phyloP scores from a whole-genome alignment of 64 coral and sea anemone genomes.

The Montipora efflorescens region DNA sequence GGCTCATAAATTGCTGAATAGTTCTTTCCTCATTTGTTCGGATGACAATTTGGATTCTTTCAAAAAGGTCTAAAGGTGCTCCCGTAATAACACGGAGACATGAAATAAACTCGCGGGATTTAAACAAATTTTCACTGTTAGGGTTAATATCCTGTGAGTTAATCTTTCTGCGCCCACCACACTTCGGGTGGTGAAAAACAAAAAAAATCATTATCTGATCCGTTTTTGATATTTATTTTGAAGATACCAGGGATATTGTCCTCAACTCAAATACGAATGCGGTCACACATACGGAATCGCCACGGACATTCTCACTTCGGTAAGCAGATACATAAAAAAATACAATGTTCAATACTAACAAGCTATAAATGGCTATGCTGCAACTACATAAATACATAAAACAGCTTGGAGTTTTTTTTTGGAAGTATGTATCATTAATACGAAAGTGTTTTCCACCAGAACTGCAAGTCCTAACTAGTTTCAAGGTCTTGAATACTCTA shows the following conservation, averaged over 20 bases:
- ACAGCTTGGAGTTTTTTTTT: neutral
- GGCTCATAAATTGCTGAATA: neutral
- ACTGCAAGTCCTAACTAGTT: neutral
- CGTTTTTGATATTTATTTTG: neutral
- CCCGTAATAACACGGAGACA: too few relatives aligned
- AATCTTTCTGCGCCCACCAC: too few relatives aligned
- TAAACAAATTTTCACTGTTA: too few relatives aligned
- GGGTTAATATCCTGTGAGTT: too few relatives aligned
- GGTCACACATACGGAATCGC: conserved; percentile 96
- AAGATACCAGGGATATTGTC: conserved; percentile 95
- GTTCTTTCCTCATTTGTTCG: neutral
- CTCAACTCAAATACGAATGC: conserved; percentile 90
- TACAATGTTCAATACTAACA: neutral
- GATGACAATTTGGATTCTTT: neutral
- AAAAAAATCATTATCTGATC: too few relatives aligned
- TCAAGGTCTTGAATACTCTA: too few relatives aligned
- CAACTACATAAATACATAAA: neutral
- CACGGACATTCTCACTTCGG: conserved; percentile 92
- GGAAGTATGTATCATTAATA: neutral
- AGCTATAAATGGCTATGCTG: neutral
- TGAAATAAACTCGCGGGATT: too few relatives aligned
- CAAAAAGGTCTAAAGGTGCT: neutral
- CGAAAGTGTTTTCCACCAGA: neutral
- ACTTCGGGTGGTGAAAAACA: neutral
- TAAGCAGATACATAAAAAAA: conserved; percentile 39